Evolutionary conservation across 2,888 invertebrate genomes (phyloP), one percentile per base, ranked within the genome.

Genomic region (Drosophila atripex): DNA sequence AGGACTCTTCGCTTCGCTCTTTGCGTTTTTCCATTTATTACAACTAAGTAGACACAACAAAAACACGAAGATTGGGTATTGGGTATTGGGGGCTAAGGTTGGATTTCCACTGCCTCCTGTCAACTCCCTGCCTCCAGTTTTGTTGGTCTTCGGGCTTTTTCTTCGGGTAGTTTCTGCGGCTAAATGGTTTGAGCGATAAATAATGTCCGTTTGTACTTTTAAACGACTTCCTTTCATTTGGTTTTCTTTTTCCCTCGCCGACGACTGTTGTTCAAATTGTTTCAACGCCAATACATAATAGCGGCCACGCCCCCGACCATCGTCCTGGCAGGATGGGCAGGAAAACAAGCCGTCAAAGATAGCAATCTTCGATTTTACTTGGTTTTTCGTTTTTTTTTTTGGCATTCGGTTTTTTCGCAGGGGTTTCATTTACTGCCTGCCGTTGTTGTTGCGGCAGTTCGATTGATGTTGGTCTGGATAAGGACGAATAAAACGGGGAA

Each of bases 121-220:
- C 32, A 32, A 12, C 6, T 32, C 32, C 32, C n/a, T n/a, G n/a
- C n/a, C 35, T n/a, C 35, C 6, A 35, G 35, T 57, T 28, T n/a
- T 45, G 46, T 14, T 41, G 46, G 14, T 55, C 18, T 35, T 46
- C 28, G 28, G 8, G 28, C 43, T 18, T 6, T 45, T 56, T 39
- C 75, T 69, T 65, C 38, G 80, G 73, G 82, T 82, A 82, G 82
- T 82, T 82, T 71, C 75, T 66, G 55, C 66, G 59, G 80, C 86
- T 84, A 82, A 88, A 89, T 89, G 90, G 90, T 90, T 88, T 86
- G 90, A 77, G 89, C 85, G 77, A 89, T 89, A 90, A 90, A 90
- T 90, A 90, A 90, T 90, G 90, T 90, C 90, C 90, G 90, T 90
- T 90, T 90, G 89, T 90, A 89, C 90, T 90, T 90, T 90, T 90